These are phyloP conservation scores for Homalodisca vitripennis DNA, from an alignment of 1,140 invertebrate genomes.

Conservation along the genomic window DNA sequence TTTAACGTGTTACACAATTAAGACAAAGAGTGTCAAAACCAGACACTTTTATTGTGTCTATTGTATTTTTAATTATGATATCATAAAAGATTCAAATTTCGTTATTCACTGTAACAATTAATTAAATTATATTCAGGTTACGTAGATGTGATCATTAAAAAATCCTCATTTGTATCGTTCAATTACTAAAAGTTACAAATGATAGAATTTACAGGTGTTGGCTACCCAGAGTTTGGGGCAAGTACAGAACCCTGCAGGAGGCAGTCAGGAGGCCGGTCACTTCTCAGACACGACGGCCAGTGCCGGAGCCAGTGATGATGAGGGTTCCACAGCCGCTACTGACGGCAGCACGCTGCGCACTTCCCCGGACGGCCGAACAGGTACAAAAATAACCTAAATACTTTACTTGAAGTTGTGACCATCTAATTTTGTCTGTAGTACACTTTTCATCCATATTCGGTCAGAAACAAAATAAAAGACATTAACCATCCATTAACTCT, in stretches of 20 bases:
- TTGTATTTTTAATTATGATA: too few relatives aligned
- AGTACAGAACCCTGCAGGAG: conserved; percentile 25
- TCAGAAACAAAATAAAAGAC: too few relatives aligned
- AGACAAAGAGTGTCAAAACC: too few relatives aligned
- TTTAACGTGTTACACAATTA: too few relatives aligned
- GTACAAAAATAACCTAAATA: too few relatives aligned
- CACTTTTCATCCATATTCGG: too few relatives aligned
- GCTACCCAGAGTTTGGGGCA: conserved; percentile 34
- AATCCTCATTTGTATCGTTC: neutral
- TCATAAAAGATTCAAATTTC: neutral
- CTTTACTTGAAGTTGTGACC: too few relatives aligned
- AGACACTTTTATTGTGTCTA: too few relatives aligned
- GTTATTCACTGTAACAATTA: neutral
- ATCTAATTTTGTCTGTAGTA: too few relatives aligned
- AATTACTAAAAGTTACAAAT: neutral
- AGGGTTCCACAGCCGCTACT: conserved; percentile 90
- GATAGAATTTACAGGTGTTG: too few relatives aligned
- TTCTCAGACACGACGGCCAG: conserved; percentile 79
- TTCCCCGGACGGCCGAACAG: conserved; percentile 77
- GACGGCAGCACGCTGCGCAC: conserved; percentile 89
- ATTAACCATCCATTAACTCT: too few relatives aligned
- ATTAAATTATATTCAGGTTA: neutral
- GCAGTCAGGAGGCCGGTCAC: conserved; percentile 54
- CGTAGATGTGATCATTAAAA: neutral
- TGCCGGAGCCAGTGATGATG: conserved; percentile 87